Percentiles rank a stretch among this genome's conserved stretches.
phyloP scores from a whole-genome alignment of 2,113 vertebrate genomes.

The Lutjanus erythropterus region DNA sequence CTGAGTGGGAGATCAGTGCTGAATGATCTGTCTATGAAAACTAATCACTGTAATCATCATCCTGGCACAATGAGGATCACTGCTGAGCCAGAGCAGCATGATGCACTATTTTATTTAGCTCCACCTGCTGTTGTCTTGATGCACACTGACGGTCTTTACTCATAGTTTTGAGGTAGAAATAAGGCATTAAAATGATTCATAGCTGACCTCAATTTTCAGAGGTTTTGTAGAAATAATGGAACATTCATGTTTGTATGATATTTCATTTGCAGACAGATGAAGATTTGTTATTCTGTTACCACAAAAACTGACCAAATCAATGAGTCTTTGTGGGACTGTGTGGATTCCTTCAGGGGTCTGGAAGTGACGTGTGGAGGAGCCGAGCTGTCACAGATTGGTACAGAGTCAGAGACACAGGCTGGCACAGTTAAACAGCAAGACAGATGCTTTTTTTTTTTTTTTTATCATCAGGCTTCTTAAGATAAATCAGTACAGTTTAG shows the following conservation, averaged over 20 bases:
- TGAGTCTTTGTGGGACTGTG: constrained; percentile 35
- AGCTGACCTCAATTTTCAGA: not conserved
- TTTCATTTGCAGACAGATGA: not conserved
- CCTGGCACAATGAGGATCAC: not conserved
- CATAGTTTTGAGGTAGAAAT: not conserved
- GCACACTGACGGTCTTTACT: constrained; percentile 12
- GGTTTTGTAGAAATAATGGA: not conserved
- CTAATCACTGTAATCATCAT: constrained; percentile 4
- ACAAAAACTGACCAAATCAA: not conserved
- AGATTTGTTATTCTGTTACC: constrained; percentile 14
- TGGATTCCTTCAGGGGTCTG: constrained; percentile 7
- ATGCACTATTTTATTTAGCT: constrained; percentile 38
- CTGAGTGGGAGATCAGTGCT: not conserved
- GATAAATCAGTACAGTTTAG: not conserved
- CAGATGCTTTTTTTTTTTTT: not conserved
- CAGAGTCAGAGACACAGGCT: constrained; percentile 43
- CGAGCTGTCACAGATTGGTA: constrained; percentile 48
- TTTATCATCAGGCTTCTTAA: not conserved
- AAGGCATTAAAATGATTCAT: not conserved
- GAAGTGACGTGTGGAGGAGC: constrained; percentile 5
- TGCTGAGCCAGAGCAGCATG: not conserved
- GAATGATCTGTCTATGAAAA: constrained; percentile 2
- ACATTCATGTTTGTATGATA: not conserved
- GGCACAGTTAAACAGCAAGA: constrained; percentile 13
- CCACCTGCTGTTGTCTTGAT: constrained; percentile 70